Conservation (phyloP, 2,797 vertebrate genomes). For the Hafferia zeledoni region DNA sequence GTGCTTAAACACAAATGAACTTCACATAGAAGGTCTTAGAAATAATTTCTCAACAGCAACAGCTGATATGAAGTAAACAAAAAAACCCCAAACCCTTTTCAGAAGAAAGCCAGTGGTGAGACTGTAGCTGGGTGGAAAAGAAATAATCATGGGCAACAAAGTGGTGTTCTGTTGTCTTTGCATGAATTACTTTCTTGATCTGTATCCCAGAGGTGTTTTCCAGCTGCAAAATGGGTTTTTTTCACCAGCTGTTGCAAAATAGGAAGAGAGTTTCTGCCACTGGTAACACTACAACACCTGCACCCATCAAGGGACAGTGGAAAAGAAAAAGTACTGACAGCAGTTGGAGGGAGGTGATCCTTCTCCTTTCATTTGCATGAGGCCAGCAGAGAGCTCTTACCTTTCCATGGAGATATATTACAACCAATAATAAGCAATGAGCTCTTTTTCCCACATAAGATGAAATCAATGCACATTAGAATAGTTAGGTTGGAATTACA, state of each 20-base stretch:
- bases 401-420: conserved; percentile 7
- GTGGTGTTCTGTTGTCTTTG: not conserved
- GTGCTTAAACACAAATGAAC: not conserved
- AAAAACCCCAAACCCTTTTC: not conserved
- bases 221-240: not conserved
- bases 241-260: not conserved
- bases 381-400: not conserved
- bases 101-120: not conserved
- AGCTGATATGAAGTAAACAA: not conserved
- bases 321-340: not conserved
- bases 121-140: not conserved
- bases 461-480: conserved; percentile 51
- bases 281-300: not conserved
- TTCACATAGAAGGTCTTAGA: not conserved
- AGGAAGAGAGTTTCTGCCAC: not conserved
- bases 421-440: conserved; percentile 27
- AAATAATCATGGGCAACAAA: not conserved
- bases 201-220: not conserved
- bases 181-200: not conserved
- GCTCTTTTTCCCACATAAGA: conserved; percentile 2
- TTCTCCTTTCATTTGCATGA: not conserved
- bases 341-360: not conserved
- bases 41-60: not conserved
- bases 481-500: conserved; percentile 13
- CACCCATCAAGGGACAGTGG: not conserved